Base-by-base conservation (phyloP, 2,888 invertebrate species). In the Drosophila kanekoi region DNA sequence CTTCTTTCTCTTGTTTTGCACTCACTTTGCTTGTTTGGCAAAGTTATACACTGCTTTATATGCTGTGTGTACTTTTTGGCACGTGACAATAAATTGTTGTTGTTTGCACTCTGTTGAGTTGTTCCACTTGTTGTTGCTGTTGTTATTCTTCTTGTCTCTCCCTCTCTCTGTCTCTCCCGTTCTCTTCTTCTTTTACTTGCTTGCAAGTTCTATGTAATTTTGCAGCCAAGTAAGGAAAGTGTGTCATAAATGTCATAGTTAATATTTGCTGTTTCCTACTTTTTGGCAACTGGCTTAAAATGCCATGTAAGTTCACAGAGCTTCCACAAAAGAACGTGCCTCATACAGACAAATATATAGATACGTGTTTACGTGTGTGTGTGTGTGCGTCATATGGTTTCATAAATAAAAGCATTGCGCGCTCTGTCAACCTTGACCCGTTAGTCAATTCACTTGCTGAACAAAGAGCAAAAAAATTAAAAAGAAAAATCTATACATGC, bases 41-140 rank as follows among this genome's bases (percentile, higher is more conserved):
- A 81, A 81, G 77, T 85, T 86, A 67, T 72, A 85, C 86, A 79
- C 73, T 73, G 77, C 65, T 67, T 71, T 68, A 64, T 66, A 57
- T 70, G 73, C 62, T 81, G 76, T 82, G 62, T 81, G 80, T 85
- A 79, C 71, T 73, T 81, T 81, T 87, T 84, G 82, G 82, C 87
- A 83, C 82, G 85, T 83, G 82, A 83, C 87, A 87, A 83, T 83
- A 87, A 87, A 84, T 84, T 87, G 81, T 84, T 81, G 74, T 84
- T 76, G 64, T 43, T 75, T 68, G 68, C 57, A 68, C 20, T 57
- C 44, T 72, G 72, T 38, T 43, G 49, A 62, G 38, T 68, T 75
- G 52, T 63, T 62, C 5, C 33, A 9, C 48, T 63, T 54, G 33
- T 52, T 49, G 13, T 28, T 58, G 33, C 47, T 53, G 16, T 13